Evolutionary conservation across 2,797 vertebrate species (phyloP).

Genomic region (Caiman crocodilus): DNA sequence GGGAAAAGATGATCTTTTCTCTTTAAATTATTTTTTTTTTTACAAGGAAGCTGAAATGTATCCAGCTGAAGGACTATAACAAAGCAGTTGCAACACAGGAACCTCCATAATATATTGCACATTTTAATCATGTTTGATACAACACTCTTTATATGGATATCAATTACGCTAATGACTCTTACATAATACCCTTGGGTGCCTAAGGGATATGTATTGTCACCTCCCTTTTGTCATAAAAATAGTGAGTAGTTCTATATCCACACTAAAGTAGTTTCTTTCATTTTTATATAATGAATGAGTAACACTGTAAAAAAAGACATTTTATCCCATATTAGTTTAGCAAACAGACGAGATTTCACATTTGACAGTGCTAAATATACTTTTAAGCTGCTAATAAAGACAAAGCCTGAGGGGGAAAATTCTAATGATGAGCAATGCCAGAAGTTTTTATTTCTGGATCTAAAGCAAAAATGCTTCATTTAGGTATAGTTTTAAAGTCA

Average conservation of each 20-base stretch:
- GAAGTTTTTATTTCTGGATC: slow-evolving; percentile 83
- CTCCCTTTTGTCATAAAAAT: slow-evolving; percentile 83
- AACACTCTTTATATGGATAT: slow-evolving; percentile 82
- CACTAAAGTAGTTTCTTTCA: slow-evolving; percentile 78
- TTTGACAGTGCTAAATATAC: slow-evolving; percentile 85
- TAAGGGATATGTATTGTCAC: slow-evolving; percentile 80
- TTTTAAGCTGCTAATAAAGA: slow-evolving; percentile 86
- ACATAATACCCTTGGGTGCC: slow-evolving; percentile 81
- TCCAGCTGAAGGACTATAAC: slow-evolving; percentile 75
- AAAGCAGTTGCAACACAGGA: slow-evolving; percentile 78
- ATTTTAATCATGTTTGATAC: slow-evolving; percentile 85
- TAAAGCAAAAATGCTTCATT: slow-evolving; percentile 79
- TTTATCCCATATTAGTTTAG: slow-evolving; percentile 84
- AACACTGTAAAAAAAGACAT: slow-evolving; percentile 83
- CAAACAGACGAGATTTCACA: slow-evolving; percentile 82
- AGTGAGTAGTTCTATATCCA: slow-evolving; percentile 77
- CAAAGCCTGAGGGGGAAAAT: slow-evolving; percentile 78
- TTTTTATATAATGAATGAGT: slow-evolving; percentile 84
- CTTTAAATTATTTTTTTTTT: slow-evolving; percentile 72
- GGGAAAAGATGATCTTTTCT: slow-evolving; percentile 64
- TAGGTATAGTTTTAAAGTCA: slow-evolving; percentile 83
- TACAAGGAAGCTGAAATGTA: slow-evolving; percentile 53
- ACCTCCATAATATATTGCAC: slow-evolving; percentile 77
- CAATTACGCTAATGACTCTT: slow-evolving; percentile 87
- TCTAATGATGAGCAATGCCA: slow-evolving; percentile 83